Conservation (phyloP, 2,113 vertebrate genomes). For the Limnothrissa miodon region DNA sequence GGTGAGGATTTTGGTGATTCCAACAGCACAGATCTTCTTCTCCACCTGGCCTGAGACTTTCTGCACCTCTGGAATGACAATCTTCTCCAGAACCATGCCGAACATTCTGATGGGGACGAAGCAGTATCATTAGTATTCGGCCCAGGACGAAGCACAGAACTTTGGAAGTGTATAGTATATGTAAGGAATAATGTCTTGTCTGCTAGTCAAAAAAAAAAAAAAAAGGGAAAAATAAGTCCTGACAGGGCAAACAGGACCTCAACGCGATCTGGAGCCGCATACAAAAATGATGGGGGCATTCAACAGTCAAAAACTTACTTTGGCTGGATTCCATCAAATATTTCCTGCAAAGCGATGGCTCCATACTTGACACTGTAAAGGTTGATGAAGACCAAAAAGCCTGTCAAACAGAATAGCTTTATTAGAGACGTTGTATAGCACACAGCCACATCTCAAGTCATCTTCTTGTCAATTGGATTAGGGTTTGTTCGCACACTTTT, state of each 20-base stretch:
- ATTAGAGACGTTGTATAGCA: neutral
- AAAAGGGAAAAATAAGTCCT: no score
- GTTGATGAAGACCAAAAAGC: constrained; percentile 97
- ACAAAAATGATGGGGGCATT: no score
- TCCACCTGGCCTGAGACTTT: constrained; percentile 95
- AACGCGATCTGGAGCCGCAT: no score
- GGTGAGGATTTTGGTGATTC: constrained; percentile 92
- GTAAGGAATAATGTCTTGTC: no score
- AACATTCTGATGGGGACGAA: constrained; percentile 83
- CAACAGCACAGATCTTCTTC: constrained; percentile 98
- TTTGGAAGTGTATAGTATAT: neutral
- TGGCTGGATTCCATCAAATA: constrained; percentile 96
- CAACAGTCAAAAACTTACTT: constrained; percentile 91
- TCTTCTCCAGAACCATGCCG: constrained; percentile 98
- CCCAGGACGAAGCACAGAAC: neutral
- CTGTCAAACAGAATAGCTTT: constrained; percentile 58
- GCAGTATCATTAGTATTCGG: neutral
- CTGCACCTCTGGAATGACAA: constrained; percentile 96
- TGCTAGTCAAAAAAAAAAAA: no score
- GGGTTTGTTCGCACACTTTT: no score
- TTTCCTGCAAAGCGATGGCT: constrained; percentile 92
- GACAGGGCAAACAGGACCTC: no score
- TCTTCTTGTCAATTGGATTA: no score
- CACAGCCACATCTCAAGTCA: no score
- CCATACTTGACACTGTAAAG: constrained; percentile 93